Percentiles rank a stretch among this genome's conserved stretches.
Evolutionary conservation across 2,113 vertebrate species (phyloP).

Genomic region (Cyprinus carpio): DNA sequence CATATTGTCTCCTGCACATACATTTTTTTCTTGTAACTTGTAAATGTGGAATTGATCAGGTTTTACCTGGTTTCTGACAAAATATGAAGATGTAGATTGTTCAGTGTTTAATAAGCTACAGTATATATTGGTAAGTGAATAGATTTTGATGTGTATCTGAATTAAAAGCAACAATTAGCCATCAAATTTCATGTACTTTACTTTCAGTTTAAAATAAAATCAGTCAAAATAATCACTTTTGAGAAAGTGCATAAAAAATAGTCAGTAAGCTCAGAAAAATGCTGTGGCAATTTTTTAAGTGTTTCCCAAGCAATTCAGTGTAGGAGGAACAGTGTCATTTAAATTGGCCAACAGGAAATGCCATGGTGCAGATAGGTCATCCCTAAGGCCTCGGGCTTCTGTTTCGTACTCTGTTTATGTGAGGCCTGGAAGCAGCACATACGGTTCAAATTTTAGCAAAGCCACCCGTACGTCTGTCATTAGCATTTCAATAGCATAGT

Average conservation of each 20-base stretch:
- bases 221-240: neutral
- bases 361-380: slow-evolving; percentile 47
- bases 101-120: too few relatives aligned
- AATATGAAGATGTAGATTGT: too few relatives aligned
- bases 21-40: neutral
- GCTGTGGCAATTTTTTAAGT: neutral
- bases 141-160: neutral
- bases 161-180: neutral
- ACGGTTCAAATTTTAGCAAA: neutral
- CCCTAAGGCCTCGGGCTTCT: slow-evolving; percentile 44
- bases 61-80: too few relatives aligned
- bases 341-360: slow-evolving; percentile 58
- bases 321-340: slow-evolving; percentile 47
- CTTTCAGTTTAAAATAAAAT: neutral
- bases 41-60: neutral
- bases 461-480: neutral
- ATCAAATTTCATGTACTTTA: neutral
- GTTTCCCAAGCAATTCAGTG: slow-evolving; percentile 29
- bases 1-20: neutral
- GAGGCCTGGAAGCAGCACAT: slow-evolving; percentile 19
- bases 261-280: neutral
- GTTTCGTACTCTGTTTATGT: slow-evolving; percentile 46
- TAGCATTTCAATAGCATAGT: too few relatives aligned
- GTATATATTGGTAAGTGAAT: neutral
- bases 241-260: neutral